These are phyloP conservation scores for Drosophila emarginata DNA, from an alignment of 2,888 invertebrate genomes.

Conservation along the genomic window DNA sequence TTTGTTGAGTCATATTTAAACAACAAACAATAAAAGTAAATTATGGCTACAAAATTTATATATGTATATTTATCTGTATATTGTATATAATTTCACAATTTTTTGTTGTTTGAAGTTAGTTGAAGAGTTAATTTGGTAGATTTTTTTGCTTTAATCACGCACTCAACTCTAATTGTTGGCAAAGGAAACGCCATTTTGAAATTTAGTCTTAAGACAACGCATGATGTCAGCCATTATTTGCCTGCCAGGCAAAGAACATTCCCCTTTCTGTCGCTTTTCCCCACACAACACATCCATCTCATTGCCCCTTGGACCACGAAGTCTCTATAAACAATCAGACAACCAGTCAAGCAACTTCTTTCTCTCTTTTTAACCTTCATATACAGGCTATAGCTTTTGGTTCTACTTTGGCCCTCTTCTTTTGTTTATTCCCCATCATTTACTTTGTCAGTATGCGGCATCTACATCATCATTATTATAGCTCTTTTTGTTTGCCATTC, in stretches of 20 bases:
- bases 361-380: conserved; percentile 17
- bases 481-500: conserved; percentile 45
- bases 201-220: conserved; percentile 54
- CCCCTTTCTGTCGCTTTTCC: not conserved
- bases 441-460: conserved; percentile 78
- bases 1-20: too few relatives aligned
- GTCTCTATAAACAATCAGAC: conserved; percentile 46
- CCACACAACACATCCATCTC: conserved; percentile 5
- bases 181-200: conserved; percentile 72
- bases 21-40: too few relatives aligned
- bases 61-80: too few relatives aligned
- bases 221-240: conserved; percentile 67
- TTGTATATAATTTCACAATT: too few relatives aligned
- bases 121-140: not conserved
- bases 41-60: too few relatives aligned
- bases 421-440: conserved; percentile 73
- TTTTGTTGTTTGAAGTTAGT: too few relatives aligned
- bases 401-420: conserved; percentile 1
- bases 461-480: conserved; percentile 76
- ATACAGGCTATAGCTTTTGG: conserved; percentile 9
- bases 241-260: conserved; percentile 47
- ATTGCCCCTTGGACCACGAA: not conserved
- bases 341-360: conserved; percentile 38
- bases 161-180: conserved; percentile 12
- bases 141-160: conserved; percentile 11